Base-by-base conservation (phyloP, 2,888 invertebrate genomes). In the Sinotaia quadrata region DNA sequence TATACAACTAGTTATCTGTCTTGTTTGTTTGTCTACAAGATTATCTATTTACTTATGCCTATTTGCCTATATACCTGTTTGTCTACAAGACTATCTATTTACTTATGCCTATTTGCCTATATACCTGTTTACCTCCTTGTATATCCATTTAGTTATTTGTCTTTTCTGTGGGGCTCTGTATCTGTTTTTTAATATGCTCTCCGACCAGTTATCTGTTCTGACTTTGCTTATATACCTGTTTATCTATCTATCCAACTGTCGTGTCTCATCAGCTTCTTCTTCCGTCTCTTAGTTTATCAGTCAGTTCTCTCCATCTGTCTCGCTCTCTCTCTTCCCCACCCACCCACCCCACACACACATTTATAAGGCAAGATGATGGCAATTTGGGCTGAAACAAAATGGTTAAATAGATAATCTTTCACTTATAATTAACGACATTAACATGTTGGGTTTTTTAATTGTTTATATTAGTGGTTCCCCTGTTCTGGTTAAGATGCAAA, bases 341-440 rank as follows among this genome's bases (percentile, higher is more conserved):
- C 54, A 54, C 54, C 29, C 29, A 54, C 54, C 29, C 54, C 54
- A 31, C 54, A 29, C 31, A 54, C 31, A 54, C 54, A 54, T 33
- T n/a, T n/a, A 29, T n/a, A 52, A 52, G 4, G 5, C 4, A 24
- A 52, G 29, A 12, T 4, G 15, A 52, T n/a, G n/a, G n/a, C n/a
- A n/a, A n/a, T n/a, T n/a, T n/a, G n/a, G 5, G 27, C 5, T 12
- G 4, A 4, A 52, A 52, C 5, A 27, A 7, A 52, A 15, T 24
- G 15, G 27, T 12, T 15, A 24, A 24, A 24, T 27, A 24, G 29
- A 52, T 8, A 24, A 12, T n/a, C n/a, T n/a, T n/a, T n/a, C n/a
- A n/a, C n/a, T n/a, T n/a, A n/a, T n/a, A n/a, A n/a, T n/a, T n/a
- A n/a, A n/a, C n/a, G n/a, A n/a, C n/a, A n/a, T n/a, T n/a, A n/a